Evolutionary conservation across 2,113 vertebrate species (phyloP), one percentile per base, ranked within the genome.

Genomic region (Chitala chitala): DNA sequence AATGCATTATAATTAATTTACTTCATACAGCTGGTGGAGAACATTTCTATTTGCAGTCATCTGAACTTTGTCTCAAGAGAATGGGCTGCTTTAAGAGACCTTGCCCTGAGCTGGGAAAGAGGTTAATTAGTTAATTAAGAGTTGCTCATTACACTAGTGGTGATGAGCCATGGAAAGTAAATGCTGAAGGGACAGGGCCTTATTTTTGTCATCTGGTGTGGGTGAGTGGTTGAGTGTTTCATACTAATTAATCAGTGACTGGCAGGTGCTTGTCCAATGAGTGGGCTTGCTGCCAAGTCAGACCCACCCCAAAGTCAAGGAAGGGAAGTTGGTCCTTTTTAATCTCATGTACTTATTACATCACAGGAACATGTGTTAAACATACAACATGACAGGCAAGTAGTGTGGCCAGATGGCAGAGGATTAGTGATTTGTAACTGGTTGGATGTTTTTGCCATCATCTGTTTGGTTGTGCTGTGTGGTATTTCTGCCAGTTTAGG

Each of bases 1-100:
- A 10, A 68, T n/a, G 38, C 44, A 68, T 68, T 68, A 40, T 8
- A 68, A 46, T 29, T 65, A 68, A 26, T 42, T 26, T 68, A 42
- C 26, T 48, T n/a, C 12, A 31, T 10, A 46, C 22, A 46, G 24
- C 42, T 46, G 40, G 64, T 24, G 8, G 42, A n/a, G 42, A 48
- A 68, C 46, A 38, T 20, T 42, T 38, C 40, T 42, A 26, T 48
- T 68, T 63, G 22, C 7, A 6, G 38, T 26, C 29, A 46, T 20
- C 26, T 68, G 15, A 48, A 12, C 64, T n/a, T 48, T 68, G 40
- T 26, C 64, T 68, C 46, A 10, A 68, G 22, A 26, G 12, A 20
- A n/a, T 12, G 12, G 64, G 46, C 42, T 3, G 24, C 40, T 68
- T 68, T 26, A 48, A 31, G 64, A 68, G 42, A 42, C 42, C 33